phyloP scores from a whole-genome alignment of 1,140 invertebrate genomes.

The Scaptodrosophila lebanonensis region DNA sequence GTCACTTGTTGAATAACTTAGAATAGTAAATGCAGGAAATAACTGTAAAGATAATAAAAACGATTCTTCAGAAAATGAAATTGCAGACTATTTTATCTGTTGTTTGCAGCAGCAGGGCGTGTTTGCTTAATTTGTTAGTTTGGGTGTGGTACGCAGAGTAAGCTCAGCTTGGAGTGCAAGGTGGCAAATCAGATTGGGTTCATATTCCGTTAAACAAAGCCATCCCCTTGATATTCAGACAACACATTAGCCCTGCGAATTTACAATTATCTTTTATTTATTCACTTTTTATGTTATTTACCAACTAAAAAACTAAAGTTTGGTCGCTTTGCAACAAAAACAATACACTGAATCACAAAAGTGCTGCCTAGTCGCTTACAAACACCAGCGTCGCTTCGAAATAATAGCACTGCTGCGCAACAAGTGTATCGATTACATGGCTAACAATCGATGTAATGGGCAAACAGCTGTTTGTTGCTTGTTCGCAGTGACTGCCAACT shows the following conservation, averaged over 20 bases:
- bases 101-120: slow-evolving; percentile 41
- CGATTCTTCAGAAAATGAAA: too few relatives aligned
- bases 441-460: slow-evolving; percentile 4
- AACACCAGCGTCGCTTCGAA: slow-evolving; percentile 4
- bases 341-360: slow-evolving; percentile 44
- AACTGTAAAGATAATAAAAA: slow-evolving; percentile 5
- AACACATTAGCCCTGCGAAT: too few relatives aligned
- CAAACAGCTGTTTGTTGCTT: slow-evolving; percentile 10
- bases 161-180: slow-evolving; percentile 43
- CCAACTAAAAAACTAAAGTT: slow-evolving; percentile 33
- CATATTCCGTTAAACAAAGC: too few relatives aligned
- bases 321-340: slow-evolving; percentile 48
- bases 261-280: too few relatives aligned
- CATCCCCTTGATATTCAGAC: too few relatives aligned
- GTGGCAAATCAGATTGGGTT: not conserved
- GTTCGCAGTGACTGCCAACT: slow-evolving; percentile 1
- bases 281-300: too few relatives aligned
- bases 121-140: slow-evolving; percentile 61
- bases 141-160: slow-evolving; percentile 46
- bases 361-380: slow-evolving; percentile 14
- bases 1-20: slow-evolving; percentile 10
- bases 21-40: not conserved
- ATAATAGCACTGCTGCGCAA: slow-evolving; percentile 30
- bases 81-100: not conserved
- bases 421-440: slow-evolving; percentile 19